Percentiles rank a stretch among this genome's conserved stretches.
Conservation (phyloP, 92 coral and sea anemone species). For the Virgularia gustaviana region DNA sequence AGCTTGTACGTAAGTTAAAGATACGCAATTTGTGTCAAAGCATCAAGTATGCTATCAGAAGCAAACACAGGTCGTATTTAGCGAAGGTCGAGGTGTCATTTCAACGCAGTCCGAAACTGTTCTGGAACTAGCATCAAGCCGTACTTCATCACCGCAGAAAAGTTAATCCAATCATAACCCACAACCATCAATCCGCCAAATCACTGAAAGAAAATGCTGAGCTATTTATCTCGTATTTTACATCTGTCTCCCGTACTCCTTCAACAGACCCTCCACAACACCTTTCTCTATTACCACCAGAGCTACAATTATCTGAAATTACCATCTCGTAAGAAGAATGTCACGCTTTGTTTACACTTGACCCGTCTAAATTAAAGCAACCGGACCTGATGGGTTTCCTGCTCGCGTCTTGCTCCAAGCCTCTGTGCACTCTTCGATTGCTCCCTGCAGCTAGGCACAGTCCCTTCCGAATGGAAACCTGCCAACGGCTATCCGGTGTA, state of each 20-base stretch:
- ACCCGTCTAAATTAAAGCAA: no score
- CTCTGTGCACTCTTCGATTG: background rate
- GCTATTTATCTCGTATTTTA: slow-evolving; percentile 23
- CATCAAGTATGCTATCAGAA: slow-evolving; percentile 10
- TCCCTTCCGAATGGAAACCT: background rate
- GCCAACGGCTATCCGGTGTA: background rate
- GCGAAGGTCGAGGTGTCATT: slow-evolving; percentile 14
- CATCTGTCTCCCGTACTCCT: no score
- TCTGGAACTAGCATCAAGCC: slow-evolving; percentile 51
- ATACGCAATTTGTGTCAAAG: slow-evolving; percentile 1
- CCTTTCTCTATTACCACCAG: no score
- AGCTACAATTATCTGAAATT: no score
- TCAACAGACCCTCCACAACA: no score
- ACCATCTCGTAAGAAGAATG: no score
- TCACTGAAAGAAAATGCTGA: slow-evolving; percentile 40
- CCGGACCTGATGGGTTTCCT: no score
- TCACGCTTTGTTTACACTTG: no score
- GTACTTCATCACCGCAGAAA: slow-evolving; percentile 1
- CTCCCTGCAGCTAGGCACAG: background rate
- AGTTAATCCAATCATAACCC: background rate
- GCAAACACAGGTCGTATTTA: slow-evolving; percentile 1
- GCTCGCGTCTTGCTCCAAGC: background rate
- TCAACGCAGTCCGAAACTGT: slow-evolving; percentile 44
- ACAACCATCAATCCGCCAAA: no score
- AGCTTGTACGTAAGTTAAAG: slow-evolving; percentile 4